These are phyloP conservation scores for Ruditapes philippinarum DNA, from an alignment of 1,140 invertebrate species.

Conservation along the genomic window DNA sequence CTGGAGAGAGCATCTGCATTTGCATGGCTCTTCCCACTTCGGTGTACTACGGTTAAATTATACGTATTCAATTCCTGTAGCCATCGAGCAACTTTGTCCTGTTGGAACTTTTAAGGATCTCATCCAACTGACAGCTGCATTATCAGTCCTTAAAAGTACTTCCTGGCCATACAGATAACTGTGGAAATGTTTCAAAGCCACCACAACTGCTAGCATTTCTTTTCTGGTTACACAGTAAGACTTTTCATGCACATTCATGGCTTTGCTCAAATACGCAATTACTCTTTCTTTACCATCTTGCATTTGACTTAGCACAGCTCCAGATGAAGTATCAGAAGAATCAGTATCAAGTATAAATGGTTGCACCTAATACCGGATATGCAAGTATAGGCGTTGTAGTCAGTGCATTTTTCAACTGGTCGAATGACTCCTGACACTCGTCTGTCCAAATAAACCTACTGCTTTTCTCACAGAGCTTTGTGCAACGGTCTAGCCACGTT, in stretches of 20 bases:
- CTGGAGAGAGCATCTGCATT: conserved; percentile 76
- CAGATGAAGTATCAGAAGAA: conserved; percentile 69
- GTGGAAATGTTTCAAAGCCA: conserved; percentile 62
- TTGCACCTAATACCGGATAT: conserved; percentile 3
- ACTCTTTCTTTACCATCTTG: conserved; percentile 69
- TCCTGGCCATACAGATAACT: conserved; percentile 69
- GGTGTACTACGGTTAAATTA: conserved; percentile 70
- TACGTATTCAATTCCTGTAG: conserved; percentile 71
- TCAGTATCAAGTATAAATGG: conserved; percentile 75
- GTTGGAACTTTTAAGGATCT: conserved; percentile 47
- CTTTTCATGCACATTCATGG: conserved; percentile 82
- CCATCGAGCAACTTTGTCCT: conserved; percentile 76
- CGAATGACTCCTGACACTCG: conserved; percentile 65
- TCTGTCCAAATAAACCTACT: conserved; percentile 30
- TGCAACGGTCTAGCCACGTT: conserved; percentile 57
- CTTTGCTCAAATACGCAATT: conserved; percentile 69
- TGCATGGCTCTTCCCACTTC: conserved; percentile 65
- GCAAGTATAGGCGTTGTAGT: conserved; percentile 59
- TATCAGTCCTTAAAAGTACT: conserved; percentile 71
- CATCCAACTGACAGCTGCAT: conserved; percentile 74
- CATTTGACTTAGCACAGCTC: conserved; percentile 76
- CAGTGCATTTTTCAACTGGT: conserved; percentile 59
- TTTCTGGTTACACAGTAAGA: conserved; percentile 85
- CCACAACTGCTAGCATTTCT: conserved; percentile 71
- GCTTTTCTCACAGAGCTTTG: conserved; percentile 42